A percentile compares a stretch with the other conserved stretches of the same genome.
These are phyloP conservation scores for Andrena hattorfiana DNA, from an alignment of 2,888 invertebrate species.

Conservation along the genomic window DNA sequence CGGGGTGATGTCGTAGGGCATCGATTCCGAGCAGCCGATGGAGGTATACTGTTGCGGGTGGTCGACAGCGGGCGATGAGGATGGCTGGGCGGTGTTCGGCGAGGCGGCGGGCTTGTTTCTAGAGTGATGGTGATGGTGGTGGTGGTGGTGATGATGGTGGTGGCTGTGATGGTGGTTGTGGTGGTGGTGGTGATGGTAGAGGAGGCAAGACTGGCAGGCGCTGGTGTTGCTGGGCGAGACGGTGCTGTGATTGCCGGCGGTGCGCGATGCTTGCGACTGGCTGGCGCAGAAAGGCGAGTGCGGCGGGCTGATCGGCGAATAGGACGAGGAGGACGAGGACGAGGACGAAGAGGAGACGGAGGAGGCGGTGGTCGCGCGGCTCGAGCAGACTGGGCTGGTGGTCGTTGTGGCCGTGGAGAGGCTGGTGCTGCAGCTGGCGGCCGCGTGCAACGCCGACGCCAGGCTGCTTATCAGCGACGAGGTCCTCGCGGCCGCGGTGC, in stretches of 20 bases:
- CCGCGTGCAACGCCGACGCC: conserved; percentile 74
- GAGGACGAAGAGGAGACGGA: conserved; percentile 55
- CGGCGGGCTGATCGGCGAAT: conserved; percentile 51
- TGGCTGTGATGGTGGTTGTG: conserved; percentile 75
- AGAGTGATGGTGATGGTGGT: conserved; percentile 77
- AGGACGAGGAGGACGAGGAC: conserved; percentile 31
- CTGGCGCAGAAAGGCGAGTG: conserved; percentile 59
- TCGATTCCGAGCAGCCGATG: conserved; percentile 44
- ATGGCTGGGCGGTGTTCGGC: conserved; percentile 38
- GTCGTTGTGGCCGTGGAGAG: conserved; percentile 74
- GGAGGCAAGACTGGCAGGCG: conserved; percentile 71
- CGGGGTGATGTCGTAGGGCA: conserved; percentile 70
- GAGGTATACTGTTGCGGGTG: conserved; percentile 66
- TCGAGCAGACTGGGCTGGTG: conserved; percentile 69
- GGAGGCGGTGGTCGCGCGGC: conserved; percentile 58
- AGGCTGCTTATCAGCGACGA: conserved; percentile 77
- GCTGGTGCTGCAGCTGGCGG: conserved; percentile 72
- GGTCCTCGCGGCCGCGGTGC: conserved; percentile 57
- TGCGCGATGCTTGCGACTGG: conserved; percentile 52
- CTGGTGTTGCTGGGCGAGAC: conserved; percentile 46
- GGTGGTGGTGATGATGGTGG: conserved; percentile 75
- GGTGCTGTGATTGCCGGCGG: conserved; percentile 53
- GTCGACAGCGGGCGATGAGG: conserved; percentile 39
- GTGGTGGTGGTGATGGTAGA: conserved; percentile 73
- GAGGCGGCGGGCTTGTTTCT: conserved; percentile 68